Conservation (phyloP, 2,113 vertebrate species). For the Nyctibius bracteatus region DNA sequence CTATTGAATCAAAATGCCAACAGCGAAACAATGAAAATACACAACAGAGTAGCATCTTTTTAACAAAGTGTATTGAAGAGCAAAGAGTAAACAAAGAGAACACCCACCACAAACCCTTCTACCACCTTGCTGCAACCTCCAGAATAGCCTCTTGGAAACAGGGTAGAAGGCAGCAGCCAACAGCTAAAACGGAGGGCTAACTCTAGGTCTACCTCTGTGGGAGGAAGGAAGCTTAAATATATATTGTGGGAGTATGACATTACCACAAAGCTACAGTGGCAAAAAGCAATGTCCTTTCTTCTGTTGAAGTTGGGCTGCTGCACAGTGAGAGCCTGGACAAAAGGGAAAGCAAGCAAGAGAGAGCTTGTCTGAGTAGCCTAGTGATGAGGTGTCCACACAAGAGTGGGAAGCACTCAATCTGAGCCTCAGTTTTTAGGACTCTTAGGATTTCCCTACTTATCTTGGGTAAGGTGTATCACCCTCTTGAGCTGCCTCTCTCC, state of each 20-base stretch:
- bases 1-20: not conserved
- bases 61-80: accelerated
- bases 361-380: not conserved
- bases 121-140: not conserved
- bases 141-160: not conserved
- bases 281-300: not conserved
- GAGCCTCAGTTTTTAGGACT: not conserved
- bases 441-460: not conserved
- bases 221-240: not conserved
- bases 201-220: not conserved
- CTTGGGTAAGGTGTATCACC: not conserved
- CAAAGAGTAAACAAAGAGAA: not conserved
- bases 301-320: not conserved
- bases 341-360: not conserved
- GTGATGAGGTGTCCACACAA: accelerated
- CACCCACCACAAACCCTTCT: not conserved
- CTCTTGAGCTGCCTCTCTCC: not conserved
- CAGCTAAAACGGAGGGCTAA: accelerated
- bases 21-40: not conserved
- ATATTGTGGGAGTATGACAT: not conserved
- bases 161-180: not conserved
- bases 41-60: not conserved
- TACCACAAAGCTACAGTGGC: not conserved
- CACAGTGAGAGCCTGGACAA: not conserved
- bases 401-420: not conserved